These are phyloP conservation scores for Ceratoteleas bidentatus DNA, from an alignment of 1,140 invertebrate species.

Conservation along the genomic window DNA sequence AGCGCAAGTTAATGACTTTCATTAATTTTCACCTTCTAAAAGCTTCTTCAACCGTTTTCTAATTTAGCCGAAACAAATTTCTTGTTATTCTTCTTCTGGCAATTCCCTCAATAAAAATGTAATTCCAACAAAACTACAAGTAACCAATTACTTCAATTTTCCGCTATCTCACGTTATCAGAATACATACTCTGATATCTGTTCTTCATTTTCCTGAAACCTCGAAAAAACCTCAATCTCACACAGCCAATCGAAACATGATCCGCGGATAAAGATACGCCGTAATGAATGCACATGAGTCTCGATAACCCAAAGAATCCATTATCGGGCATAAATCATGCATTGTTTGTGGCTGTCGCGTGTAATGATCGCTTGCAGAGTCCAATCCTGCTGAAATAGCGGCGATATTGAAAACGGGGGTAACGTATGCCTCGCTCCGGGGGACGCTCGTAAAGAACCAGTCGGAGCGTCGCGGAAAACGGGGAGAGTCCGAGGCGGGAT, in stretches of 20 bases:
- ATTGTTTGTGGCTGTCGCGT: conserved; percentile 12
- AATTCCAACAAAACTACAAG: too few species aligned
- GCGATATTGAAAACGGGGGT: conserved; percentile 34
- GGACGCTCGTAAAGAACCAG: conserved; percentile 21
- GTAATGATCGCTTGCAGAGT: conserved; percentile 15
- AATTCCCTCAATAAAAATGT: too few species aligned
- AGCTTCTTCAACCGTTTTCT: too few species aligned
- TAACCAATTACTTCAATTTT: too few species aligned
- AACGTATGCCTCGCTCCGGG: conserved; percentile 8
- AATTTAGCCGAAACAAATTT: too few species aligned
- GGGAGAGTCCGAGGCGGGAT: conserved; percentile 18
- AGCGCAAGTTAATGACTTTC: too few species aligned
- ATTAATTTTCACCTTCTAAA: too few species aligned
- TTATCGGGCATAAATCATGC: conserved; percentile 5
- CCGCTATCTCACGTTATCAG: too few species aligned
- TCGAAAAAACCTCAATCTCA: too few species aligned
- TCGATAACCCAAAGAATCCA: conserved; percentile 5
- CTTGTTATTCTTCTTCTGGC: too few species aligned
- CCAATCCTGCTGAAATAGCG: conserved; percentile 30
- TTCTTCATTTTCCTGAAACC: too few species aligned
- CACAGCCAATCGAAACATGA: not conserved
- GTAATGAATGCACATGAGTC: conserved; percentile 2
- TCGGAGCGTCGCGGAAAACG: conserved; percentile 9
- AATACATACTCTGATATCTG: too few species aligned
- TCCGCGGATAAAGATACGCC: not conserved